These are phyloP conservation scores for Idaea biselata DNA, from an alignment of 2,888 invertebrate species.

Conservation along the genomic window DNA sequence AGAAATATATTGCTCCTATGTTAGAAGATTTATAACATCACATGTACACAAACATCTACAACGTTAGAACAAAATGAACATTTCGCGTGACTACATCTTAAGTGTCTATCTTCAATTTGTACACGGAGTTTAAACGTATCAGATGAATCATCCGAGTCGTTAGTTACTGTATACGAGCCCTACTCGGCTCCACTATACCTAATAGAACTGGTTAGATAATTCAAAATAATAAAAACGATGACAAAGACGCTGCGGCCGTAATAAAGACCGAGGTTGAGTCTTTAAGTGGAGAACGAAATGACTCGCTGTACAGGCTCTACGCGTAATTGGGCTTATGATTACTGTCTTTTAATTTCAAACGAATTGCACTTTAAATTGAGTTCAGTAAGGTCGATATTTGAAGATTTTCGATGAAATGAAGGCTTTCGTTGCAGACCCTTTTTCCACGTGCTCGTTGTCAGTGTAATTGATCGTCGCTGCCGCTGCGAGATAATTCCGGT, in stretches of 20 bases:
- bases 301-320: slow-evolving; percentile 44
- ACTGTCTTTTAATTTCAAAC: slow-evolving; percentile 34
- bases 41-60: slow-evolving; percentile 25
- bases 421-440: slow-evolving; percentile 50
- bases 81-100: slow-evolving; percentile 31
- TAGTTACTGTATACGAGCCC: slow-evolving; percentile 15
- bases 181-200: slow-evolving; percentile 10
- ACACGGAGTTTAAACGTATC: slow-evolving; percentile 12
- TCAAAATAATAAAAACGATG: slow-evolving; percentile 26
- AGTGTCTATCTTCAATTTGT: slow-evolving; percentile 9
- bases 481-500: slow-evolving; percentile 70
- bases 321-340: slow-evolving; percentile 56
- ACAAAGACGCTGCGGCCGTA: slow-evolving; percentile 40
- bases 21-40: slow-evolving; percentile 37
- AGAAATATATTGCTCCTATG: slow-evolving; percentile 41
- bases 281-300: slow-evolving; percentile 46
- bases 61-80: slow-evolving; percentile 32
- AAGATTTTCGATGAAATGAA: slow-evolving; percentile 40
- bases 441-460: slow-evolving; percentile 68
- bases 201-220: slow-evolving; percentile 20
- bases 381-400: slow-evolving; percentile 41
- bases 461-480: slow-evolving; percentile 74
- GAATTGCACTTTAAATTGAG: slow-evolving; percentile 42
- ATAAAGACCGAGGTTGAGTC: slow-evolving; percentile 49
- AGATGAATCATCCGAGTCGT: slow-evolving; percentile 19